Base-by-base conservation (phyloP, 37 sponge, comb jelly and placozoan species). In the Ianthella basta region DNA sequence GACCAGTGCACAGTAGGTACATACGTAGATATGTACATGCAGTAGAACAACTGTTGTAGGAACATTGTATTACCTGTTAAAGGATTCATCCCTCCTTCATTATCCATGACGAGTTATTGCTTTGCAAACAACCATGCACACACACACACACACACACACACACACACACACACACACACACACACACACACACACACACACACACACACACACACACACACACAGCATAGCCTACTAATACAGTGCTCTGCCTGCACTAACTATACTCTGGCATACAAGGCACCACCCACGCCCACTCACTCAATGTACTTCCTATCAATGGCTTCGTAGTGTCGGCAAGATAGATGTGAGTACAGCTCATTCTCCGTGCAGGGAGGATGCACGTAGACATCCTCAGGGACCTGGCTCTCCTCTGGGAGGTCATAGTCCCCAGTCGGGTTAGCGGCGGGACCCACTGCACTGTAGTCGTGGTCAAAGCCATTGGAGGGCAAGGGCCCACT, bases 281-380 rank as follows among this genome's bases (percentile, higher is more conserved):
- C 23, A 34, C 34, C 5, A 29, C 34, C 73, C 37, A 21, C 2
- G 60, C 13, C 20, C 50, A 66, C 84, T 86, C 41, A 92, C 92
- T 83, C 40, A 0, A 89, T 60, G n/a, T 86, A 39, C 21, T 50
- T 68, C 37, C 81, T 74, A 44, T 29, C 54, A 20, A 92, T 92
- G 38, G 81, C 83, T 8, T 86, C 33, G 60, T 92, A 92, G 41
- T 86, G 86, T 72, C 66, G 82, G 27, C 21, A 24, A 4, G 87
- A 34, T 0, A 93, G 85, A 41, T 89, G 90, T 35, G 83, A 38
- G 40, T 93, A 93, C 36, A 93, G 87, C 23, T 85, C 82, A 0
- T 84, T 60, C 13, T 70, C 53, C 27, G 80, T 74, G 16, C 67
- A 72, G 14, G 93, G 82, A 18, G 93, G 93, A 1, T 75, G 78